phyloP scores from a whole-genome alignment of 2,797 vertebrate species.

The Sebastes paucispinis region DNA sequence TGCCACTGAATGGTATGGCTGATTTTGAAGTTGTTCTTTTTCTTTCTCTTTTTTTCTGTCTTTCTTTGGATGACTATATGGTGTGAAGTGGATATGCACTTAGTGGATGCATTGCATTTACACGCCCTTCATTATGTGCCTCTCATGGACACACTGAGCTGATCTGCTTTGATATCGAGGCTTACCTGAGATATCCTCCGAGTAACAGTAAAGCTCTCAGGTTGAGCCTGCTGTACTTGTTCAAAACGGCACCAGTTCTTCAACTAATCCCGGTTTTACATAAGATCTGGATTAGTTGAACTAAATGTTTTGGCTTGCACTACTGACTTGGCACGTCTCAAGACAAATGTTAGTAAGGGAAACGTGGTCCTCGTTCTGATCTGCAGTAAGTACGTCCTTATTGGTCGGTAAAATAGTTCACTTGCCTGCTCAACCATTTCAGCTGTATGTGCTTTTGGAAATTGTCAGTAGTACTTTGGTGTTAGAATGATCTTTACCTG shows the following conservation, averaged over 20 bases:
- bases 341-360: not conserved
- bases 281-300: conserved; percentile 66
- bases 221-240: conserved; percentile 29
- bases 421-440: not conserved
- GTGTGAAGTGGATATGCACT: conserved; percentile 67
- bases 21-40: conserved; percentile 38
- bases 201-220: conserved; percentile 21
- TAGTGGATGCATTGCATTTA: conserved; percentile 54
- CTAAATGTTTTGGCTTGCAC: conserved; percentile 56
- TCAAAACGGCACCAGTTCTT: conserved; percentile 34
- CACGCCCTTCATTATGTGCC: conserved; percentile 52
- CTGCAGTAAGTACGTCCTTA: not conserved
- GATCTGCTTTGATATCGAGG: conserved; percentile 56
- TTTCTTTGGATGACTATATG: conserved; percentile 47
- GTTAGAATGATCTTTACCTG: conserved; percentile 1
- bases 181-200: conserved; percentile 38
- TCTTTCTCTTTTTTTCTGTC: not conserved
- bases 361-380: conserved; percentile 7
- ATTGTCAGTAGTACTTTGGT: not conserved
- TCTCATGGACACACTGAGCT: conserved; percentile 47
- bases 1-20: conserved; percentile 70
- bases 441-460: not conserved
- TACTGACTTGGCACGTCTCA: conserved; percentile 26
- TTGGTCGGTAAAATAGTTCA: conserved; percentile 12
- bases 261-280: conserved; percentile 60